Evolutionary conservation across 2,888 invertebrate genomes (phyloP).

Genomic region (Limnephilus rhombicus): DNA sequence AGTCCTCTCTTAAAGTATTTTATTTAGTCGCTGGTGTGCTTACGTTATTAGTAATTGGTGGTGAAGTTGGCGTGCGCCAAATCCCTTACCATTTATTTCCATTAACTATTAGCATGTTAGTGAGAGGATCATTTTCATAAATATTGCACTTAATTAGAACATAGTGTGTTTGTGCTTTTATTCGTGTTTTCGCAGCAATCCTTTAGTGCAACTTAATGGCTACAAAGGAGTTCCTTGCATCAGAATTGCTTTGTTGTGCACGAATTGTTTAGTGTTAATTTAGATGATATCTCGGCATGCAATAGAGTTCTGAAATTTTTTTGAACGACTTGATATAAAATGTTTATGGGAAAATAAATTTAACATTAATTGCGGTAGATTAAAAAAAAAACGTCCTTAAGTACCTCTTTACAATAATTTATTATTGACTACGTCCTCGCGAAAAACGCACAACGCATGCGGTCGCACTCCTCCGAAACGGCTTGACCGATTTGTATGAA

Average conservation of each 20-base stretch:
- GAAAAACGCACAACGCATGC: no score
- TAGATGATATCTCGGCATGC: background rate
- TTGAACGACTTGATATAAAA: background rate
- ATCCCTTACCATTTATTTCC: constrained; percentile 15
- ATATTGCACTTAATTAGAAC: background rate
- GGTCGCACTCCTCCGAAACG: no score
- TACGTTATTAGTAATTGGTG: background rate
- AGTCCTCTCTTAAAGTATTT: no score
- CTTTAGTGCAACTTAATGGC: background rate
- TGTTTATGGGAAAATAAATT: no score
- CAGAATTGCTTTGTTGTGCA: background rate
- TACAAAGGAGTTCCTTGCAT: background rate
- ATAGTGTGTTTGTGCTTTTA: background rate
- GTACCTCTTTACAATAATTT: no score
- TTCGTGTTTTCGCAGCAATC: background rate
- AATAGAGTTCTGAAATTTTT: background rate
- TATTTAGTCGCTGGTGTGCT: background rate
- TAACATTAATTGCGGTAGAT: no score
- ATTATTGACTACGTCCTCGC: no score
- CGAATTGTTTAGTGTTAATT: background rate
- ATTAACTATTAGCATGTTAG: constrained; percentile 29
- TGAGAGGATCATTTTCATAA: constrained; percentile 7
- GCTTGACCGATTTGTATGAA: no score
- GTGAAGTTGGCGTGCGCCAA: background rate
- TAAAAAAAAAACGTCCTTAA: no score